phyloP scores from a whole-genome alignment of 2,113 vertebrate genomes.

The Gadus chalcogrammus region DNA sequence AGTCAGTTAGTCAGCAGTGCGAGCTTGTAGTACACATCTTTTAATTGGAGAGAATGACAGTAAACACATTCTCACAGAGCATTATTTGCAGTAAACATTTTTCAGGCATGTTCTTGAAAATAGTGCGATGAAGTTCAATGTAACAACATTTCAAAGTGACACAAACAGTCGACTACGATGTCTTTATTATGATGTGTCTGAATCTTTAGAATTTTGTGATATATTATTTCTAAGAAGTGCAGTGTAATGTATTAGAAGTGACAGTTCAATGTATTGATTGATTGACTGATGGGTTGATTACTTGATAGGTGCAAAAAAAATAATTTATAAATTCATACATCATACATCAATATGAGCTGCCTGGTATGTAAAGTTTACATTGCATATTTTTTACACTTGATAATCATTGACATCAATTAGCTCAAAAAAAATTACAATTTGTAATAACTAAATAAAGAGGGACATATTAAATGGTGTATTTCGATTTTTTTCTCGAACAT shows the following conservation, averaged over 20 bases:
- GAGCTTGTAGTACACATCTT: no score
- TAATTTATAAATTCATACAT: background rate
- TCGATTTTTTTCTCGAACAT: background rate
- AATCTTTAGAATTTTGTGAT: background rate
- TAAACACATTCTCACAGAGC: no score
- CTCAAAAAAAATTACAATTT: background rate
- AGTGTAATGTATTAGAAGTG: background rate
- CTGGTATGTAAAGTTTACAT: constrained; percentile 8
- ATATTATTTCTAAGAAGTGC: background rate
- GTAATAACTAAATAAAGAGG: no score
- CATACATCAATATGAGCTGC: constrained; percentile 1
- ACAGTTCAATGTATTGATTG: background rate
- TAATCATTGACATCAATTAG: constrained; percentile 5
- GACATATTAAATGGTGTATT: no score
- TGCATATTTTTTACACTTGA: background rate
- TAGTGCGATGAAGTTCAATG: no score
- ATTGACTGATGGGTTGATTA: constrained; percentile 5
- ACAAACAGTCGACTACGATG: no score
- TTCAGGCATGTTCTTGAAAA: no score
- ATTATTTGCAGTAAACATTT: no score
- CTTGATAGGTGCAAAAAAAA: background rate
- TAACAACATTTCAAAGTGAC: no score
- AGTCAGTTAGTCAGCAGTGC: no score
- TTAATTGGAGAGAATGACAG: no score
- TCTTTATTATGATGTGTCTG: background rate